Evolutionary conservation across 2,797 vertebrate genomes (phyloP).

Genomic region (Argyrosomus regius): DNA sequence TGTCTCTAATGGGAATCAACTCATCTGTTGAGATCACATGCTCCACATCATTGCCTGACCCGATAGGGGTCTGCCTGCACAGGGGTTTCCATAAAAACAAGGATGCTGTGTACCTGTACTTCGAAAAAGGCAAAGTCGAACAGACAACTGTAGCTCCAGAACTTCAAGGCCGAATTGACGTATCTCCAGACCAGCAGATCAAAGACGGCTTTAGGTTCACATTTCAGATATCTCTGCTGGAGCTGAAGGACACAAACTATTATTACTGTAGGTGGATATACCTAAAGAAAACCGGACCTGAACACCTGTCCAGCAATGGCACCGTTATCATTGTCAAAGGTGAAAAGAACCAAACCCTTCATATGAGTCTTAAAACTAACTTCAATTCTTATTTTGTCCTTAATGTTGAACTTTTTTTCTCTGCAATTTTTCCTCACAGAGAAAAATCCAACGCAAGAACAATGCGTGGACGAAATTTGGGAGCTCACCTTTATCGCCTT

Average conservation of each 20-base stretch:
- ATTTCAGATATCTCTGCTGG: constrained; percentile 62
- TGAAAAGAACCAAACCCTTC: constrained; percentile 9
- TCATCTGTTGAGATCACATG: constrained; percentile 70
- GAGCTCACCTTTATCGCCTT: constrained; percentile 33
- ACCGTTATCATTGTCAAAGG: constrained; percentile 75
- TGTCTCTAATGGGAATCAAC: constrained; percentile 53
- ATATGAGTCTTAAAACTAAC: background rate
- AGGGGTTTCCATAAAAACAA: constrained; percentile 20
- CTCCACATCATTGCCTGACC: background rate
- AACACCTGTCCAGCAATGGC: constrained; percentile 14
- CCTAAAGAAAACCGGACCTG: rapidly evolving
- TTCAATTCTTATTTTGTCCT: background rate
- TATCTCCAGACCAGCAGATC: background rate
- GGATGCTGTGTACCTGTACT: constrained; percentile 25
- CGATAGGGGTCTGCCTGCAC: constrained; percentile 37
- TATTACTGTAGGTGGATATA: constrained; percentile 75
- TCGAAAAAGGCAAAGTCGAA: rapidly evolving
- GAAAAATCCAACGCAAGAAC: background rate
- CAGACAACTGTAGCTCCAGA: rapidly evolving
- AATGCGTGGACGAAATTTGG: constrained; percentile 21
- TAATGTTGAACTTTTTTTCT: background rate
- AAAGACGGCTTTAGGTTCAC: constrained; percentile 6
- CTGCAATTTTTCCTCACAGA: constrained; percentile 47
- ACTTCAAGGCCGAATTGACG: constrained; percentile 23
- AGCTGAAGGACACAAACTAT: constrained; percentile 66